A percentile compares a stretch with the other conserved stretches of the same genome.
Evolutionary conservation across 1,140 invertebrate species (phyloP).

Genomic region (Caenorhabditis briggsae): DNA sequence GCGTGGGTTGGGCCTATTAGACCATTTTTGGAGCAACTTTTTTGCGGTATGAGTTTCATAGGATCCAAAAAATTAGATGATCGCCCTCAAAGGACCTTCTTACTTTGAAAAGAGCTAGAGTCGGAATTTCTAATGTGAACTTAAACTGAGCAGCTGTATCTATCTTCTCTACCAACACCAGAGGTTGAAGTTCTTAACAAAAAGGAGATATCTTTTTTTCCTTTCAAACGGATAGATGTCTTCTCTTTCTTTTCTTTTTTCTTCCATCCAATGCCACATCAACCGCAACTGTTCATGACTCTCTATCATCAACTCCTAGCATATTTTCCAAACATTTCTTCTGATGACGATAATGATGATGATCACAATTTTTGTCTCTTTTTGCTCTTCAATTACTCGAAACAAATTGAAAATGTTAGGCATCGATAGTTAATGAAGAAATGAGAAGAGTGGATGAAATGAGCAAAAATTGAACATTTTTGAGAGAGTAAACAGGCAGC

Average conservation of each 20-base stretch:
- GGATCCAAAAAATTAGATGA: no score
- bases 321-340: background rate
- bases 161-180: slow-evolving; percentile 37
- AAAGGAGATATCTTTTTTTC: slow-evolving; percentile 12
- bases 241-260: slow-evolving; percentile 2
- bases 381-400: background rate
- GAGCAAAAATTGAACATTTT: no score
- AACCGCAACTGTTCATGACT: slow-evolving; percentile 39
- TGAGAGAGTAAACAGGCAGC: no score
- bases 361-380: slow-evolving; percentile 1
- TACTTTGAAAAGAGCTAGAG: background rate
- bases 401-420: slow-evolving; percentile 22
- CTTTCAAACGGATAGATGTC: slow-evolving; percentile 17
- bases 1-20: background rate
- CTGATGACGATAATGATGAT: background rate
- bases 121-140: background rate
- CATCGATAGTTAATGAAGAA: no score
- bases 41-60: no score
- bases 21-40: no score
- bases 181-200: background rate
- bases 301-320: background rate
- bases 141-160: background rate
- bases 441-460: no score
- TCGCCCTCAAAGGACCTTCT: no score
- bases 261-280: background rate